Evolutionary conservation across 2,113 vertebrate genomes (phyloP).

Genomic region (Strigops habroptila): DNA sequence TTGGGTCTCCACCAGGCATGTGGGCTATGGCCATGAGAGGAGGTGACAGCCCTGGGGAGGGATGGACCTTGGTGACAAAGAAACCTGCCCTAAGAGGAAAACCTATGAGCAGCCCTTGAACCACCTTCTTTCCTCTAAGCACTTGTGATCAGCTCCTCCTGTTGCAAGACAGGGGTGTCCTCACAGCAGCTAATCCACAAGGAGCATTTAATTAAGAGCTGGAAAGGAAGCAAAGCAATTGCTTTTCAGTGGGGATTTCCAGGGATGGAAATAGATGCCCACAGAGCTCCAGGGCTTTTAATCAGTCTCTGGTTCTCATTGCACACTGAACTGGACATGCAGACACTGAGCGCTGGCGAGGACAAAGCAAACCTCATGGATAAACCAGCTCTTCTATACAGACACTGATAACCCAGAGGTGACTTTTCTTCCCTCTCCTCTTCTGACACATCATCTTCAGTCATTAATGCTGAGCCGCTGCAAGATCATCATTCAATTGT

Average conservation of each 20-base stretch:
- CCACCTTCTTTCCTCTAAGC: background rate
- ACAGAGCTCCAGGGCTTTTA: background rate
- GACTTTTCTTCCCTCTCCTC: background rate
- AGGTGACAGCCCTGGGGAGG: background rate
- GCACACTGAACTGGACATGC: accelerated
- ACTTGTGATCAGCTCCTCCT: background rate
- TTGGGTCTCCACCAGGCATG: accelerated
- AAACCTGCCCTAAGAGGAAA: background rate
- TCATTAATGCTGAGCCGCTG: background rate
- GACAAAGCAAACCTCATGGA: background rate
- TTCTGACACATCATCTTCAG: background rate
- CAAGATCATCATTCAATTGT: background rate
- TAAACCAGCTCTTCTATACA: background rate
- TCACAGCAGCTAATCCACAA: background rate
- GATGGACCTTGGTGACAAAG: background rate
- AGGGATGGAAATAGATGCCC: background rate
- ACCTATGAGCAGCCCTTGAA: background rate
- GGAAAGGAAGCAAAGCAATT: background rate
- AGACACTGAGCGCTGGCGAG: background rate
- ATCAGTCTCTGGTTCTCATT: background rate
- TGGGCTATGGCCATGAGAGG: accelerated
- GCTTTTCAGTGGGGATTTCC: background rate
- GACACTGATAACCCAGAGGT: background rate
- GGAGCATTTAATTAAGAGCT: background rate
- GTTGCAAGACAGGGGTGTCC: background rate